Base-by-base conservation (phyloP, 2,797 vertebrate species). In the Bucorvus abyssinicus region DNA sequence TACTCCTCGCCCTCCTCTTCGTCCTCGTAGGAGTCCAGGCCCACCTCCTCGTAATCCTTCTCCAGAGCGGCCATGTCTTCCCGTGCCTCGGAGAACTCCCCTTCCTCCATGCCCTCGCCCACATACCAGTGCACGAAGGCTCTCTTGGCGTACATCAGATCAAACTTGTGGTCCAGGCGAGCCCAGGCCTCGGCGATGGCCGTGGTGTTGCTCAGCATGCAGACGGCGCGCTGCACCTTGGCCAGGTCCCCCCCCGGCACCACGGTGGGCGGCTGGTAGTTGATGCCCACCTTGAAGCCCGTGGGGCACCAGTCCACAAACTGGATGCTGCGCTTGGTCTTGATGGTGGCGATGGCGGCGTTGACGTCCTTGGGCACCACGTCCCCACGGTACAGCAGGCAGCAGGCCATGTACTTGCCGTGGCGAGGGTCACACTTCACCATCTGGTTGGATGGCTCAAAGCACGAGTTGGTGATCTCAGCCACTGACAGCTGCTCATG, bases 171-270 rank as follows among this genome's bases (percentile, higher is more conserved):
- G 96, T 98, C 98, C 38, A 98, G 98, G 22, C 98, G 97, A 12
- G 98, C 98, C 98, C 98, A 98, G 96, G 98, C 98, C 97, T 98
- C 97, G 0, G 98, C 98, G 20, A 99, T 98, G 97, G 98, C 98
- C 0, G 98, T 99, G 82, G 98, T 99, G 98, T 98, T 98, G 97
- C 98, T 99, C 97, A 99, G 97, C 98, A 99, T 99, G 95, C 98
- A 99, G 93, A 99, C 98, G 9, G 98, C 98, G 3, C 98, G 93
- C 97, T 98, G 98, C 80, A 99, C 98, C 95, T 98, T 99, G 95
- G 98, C 98, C 97, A 98, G 97, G 95, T 99, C 98, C 36, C 98
- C 98, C 30, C 98, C 98, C 0, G 98, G 98, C 65, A 98, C 98
- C 93, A 98, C 98, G 1, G 98, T 98, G 30, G 98, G 98, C 0